Evolutionary conservation across 2,797 vertebrate genomes (phyloP).

Genomic region (Sarcophilus harrisii): DNA sequence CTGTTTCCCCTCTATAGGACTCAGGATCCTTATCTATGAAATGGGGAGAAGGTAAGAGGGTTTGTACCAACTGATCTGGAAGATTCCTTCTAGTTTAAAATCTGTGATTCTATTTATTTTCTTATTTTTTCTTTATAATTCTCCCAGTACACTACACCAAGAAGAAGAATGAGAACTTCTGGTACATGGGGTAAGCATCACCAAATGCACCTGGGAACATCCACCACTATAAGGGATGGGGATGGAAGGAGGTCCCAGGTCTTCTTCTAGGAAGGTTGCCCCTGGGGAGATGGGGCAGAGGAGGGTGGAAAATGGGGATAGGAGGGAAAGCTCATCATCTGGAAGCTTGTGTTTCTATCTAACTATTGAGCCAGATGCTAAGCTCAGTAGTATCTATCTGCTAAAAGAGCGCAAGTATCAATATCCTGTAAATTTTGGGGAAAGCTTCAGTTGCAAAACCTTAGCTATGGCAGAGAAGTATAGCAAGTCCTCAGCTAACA

Average conservation of each 20-base stretch:
- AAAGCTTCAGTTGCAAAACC: neutral
- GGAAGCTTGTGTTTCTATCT: neutral
- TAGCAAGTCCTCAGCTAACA: neutral
- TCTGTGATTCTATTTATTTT: neutral
- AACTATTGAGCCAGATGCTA: neutral
- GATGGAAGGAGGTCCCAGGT: neutral
- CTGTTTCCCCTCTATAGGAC: neutral
- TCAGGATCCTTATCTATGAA: neutral
- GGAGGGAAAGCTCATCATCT: neutral
- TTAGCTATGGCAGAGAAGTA: neutral
- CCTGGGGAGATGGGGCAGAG: neutral
- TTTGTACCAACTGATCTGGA: neutral
- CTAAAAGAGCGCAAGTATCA: neutral
- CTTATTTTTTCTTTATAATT: neutral
- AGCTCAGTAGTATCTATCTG: neutral
- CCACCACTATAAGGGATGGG: neutral
- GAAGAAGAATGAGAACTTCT: neutral
- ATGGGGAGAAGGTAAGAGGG: neutral
- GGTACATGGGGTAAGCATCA: neutral
- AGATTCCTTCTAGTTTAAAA: neutral
- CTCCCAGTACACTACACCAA: neutral
- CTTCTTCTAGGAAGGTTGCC: neutral
- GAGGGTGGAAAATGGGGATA: neutral
- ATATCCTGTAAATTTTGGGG: neutral
- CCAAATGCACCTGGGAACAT: neutral